phyloP scores from a whole-genome alignment of 2,113 vertebrate genomes.

The Myiagra hebetior region DNA sequence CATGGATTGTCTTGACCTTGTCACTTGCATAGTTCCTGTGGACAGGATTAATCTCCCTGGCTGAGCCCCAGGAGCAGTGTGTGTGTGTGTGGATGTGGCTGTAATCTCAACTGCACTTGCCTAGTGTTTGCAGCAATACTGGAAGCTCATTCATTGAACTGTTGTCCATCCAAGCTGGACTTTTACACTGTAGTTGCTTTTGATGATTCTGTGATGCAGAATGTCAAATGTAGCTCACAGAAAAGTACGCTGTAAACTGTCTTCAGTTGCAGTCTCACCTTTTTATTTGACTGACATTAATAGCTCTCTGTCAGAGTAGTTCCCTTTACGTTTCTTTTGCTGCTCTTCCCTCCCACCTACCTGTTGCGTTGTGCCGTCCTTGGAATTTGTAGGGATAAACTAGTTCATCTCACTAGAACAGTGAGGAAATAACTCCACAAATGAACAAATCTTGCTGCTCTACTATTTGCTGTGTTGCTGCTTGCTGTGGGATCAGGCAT shows the following conservation, averaged over 20 bases:
- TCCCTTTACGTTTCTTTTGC: not conserved
- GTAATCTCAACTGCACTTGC: not conserved
- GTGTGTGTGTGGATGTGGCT: not conserved
- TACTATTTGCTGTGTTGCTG: fast-evolving
- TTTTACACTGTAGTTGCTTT: not conserved
- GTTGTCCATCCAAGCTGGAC: not conserved
- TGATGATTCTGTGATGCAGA: not conserved
- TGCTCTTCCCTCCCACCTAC: not conserved
- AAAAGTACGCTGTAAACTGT: not conserved
- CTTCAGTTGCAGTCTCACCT: not conserved
- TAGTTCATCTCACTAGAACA: not conserved
- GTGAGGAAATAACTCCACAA: not conserved
- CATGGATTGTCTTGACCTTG: not conserved
- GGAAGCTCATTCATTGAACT: not conserved
- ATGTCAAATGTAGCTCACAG: not conserved
- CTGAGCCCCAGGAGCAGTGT: not conserved
- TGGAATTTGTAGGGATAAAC: not conserved
- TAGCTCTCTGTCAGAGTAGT: not conserved
- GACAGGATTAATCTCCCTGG: not conserved
- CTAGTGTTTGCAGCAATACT: not conserved
- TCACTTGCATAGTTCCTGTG: not conserved
- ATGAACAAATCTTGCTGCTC: not conserved
- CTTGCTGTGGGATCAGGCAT: not conserved
- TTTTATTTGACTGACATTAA: not conserved
- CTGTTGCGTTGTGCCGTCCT: not conserved